phyloP scores from a whole-genome alignment of 2,797 vertebrate species.

The Sylvia borin region DNA sequence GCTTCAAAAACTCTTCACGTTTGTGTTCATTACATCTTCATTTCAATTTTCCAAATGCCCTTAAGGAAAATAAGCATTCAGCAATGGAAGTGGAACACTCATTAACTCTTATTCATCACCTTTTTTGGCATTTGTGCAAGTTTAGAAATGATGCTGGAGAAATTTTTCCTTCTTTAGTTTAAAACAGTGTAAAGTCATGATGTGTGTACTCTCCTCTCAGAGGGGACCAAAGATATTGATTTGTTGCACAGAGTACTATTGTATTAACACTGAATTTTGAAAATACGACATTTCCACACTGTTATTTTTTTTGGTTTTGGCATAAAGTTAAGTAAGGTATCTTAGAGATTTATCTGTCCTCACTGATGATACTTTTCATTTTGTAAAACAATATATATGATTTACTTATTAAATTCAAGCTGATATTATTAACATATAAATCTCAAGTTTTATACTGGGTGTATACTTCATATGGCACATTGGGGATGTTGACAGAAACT shows the following conservation, averaged over 20 bases:
- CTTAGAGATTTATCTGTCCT: slow-evolving; percentile 39
- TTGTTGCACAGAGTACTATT: not conserved
- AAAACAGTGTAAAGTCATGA: not conserved
- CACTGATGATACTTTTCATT: slow-evolving; percentile 35
- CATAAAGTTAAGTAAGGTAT: not conserved
- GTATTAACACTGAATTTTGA: slow-evolving; percentile 7
- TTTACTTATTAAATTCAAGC: slow-evolving; percentile 63
- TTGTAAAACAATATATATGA: slow-evolving; percentile 48
- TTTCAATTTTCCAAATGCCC: not conserved
- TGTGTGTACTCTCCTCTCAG: not conserved
- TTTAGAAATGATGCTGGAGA: not conserved
- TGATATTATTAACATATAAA: slow-evolving; percentile 66
- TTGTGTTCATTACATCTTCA: not conserved
- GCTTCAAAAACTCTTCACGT: not conserved
- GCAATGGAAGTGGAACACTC: not conserved
- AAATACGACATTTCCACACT: not conserved
- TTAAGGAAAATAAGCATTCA: not conserved
- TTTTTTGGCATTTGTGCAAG: not conserved
- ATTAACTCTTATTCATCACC: not conserved
- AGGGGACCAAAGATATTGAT: not conserved
- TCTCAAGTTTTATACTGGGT: slow-evolving; percentile 43
- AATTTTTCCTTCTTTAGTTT: not conserved
- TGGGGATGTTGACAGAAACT: slow-evolving; percentile 56
- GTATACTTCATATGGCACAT: slow-evolving; percentile 45
- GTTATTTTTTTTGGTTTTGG: not conserved